These are phyloP conservation scores for Auanema sp. DNA, from an alignment of 2,888 invertebrate species.

Conservation along the genomic window DNA sequence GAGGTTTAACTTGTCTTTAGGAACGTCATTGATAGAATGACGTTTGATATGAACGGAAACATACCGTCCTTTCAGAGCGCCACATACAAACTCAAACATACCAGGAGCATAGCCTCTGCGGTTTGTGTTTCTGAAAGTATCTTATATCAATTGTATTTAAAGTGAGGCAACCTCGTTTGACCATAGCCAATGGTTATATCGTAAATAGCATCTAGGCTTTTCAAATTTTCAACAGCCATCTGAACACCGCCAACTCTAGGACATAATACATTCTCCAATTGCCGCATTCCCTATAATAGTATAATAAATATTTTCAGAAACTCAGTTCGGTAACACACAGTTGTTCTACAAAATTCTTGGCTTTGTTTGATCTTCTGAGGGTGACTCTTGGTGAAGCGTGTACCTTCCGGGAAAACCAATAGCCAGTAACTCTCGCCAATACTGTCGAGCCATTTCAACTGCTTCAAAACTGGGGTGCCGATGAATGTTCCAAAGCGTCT, in stretches of 20 bases:
- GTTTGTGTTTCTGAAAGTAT: background rate
- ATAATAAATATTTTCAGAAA: background rate
- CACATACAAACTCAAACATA: constrained; percentile 59
- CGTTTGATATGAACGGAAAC: constrained; percentile 30
- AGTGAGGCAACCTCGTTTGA: constrained; percentile 42
- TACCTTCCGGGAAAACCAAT: constrained; percentile 57
- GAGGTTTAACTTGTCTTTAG: constrained; percentile 28
- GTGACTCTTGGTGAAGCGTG: constrained; percentile 26
- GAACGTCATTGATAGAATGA: constrained; percentile 27
- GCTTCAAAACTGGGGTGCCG: constrained; percentile 44
- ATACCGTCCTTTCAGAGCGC: constrained; percentile 23
- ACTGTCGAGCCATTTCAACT: constrained; percentile 45
- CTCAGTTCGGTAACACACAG: constrained; percentile 12
- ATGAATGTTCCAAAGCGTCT: constrained; percentile 54
- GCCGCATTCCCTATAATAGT: constrained; percentile 27
- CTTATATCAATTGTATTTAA: constrained; percentile 3
- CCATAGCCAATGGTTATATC: constrained; percentile 60
- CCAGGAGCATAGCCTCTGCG: constrained; percentile 46
- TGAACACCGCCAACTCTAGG: constrained; percentile 53
- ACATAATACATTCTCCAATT: constrained; percentile 47
- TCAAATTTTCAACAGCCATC: constrained; percentile 47
- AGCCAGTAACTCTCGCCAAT: constrained; percentile 53
- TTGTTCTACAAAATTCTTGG: constrained; percentile 30
- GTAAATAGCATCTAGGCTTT: constrained; percentile 52
- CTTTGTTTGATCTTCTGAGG: constrained; percentile 37